Evolutionary conservation across 2,888 invertebrate genomes (phyloP).

Genomic region (Andricus quercusramuli): DNA sequence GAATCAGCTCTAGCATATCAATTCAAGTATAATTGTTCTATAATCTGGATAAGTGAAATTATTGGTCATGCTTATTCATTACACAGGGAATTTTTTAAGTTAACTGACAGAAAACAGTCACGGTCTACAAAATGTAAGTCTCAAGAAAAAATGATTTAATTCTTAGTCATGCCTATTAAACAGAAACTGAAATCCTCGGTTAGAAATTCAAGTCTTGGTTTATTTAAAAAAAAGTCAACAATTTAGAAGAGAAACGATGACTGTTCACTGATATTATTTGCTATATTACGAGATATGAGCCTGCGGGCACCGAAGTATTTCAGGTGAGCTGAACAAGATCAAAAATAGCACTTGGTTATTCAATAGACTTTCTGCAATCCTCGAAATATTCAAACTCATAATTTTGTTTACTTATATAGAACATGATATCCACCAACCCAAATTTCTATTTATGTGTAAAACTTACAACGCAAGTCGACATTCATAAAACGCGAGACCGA

Average conservation of each 20-base stretch:
- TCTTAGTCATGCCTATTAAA: background rate
- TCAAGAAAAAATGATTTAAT: background rate
- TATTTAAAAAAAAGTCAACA: background rate
- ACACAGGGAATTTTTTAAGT: background rate
- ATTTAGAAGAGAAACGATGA: background rate
- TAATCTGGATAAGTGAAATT: background rate
- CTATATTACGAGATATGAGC: background rate
- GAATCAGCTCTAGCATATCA: background rate
- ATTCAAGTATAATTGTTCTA: background rate
- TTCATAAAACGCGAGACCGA: too few relatives aligned
- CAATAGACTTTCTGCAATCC: background rate
- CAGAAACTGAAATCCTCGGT: background rate
- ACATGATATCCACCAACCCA: background rate
- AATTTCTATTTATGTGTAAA: background rate
- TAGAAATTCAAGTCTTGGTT: background rate
- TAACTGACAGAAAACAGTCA: background rate
- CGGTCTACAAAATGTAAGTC: background rate
- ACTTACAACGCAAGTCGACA: background rate
- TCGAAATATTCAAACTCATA: background rate
- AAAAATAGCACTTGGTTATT: background rate
- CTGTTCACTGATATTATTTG: background rate
- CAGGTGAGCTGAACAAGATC: background rate
- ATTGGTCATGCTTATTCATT: slow-evolving; percentile 6
- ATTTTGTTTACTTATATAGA: background rate
- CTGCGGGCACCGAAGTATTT: background rate